Evolutionary conservation across 1,140 invertebrate genomes (phyloP).

Genomic region (Apis mellifera): Amel_HAv3.1 CM009931.2:19321501-19322000

Average conservation of each 20-base stretch:
- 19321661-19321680: slow-evolving; percentile 62
- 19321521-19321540: neutral
- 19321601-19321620: slow-evolving; percentile 48
- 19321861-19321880: slow-evolving; percentile 55
- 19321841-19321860: slow-evolving; percentile 30
- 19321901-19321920: slow-evolving; percentile 36
- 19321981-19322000: neutral
- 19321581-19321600: slow-evolving; percentile 54
- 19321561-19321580: neutral
- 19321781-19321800: neutral
- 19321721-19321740: slow-evolving; percentile 19
- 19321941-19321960: slow-evolving; percentile 6
- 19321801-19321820: neutral
- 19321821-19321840: neutral
- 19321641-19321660: slow-evolving; percentile 45
- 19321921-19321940: neutral
- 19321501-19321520: neutral
- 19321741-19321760: slow-evolving; percentile 58
- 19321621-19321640: slow-evolving; percentile 59
- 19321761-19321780: slow-evolving; percentile 38
- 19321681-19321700: slow-evolving; percentile 60
- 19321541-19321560: neutral
- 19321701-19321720: slow-evolving; percentile 35
- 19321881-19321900: slow-evolving; percentile 51
- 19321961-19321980: slow-evolving; percentile 11